Evolutionary conservation across 2,113 vertebrate genomes (phyloP).

Genomic region (Catharus fuscescens): DNA sequence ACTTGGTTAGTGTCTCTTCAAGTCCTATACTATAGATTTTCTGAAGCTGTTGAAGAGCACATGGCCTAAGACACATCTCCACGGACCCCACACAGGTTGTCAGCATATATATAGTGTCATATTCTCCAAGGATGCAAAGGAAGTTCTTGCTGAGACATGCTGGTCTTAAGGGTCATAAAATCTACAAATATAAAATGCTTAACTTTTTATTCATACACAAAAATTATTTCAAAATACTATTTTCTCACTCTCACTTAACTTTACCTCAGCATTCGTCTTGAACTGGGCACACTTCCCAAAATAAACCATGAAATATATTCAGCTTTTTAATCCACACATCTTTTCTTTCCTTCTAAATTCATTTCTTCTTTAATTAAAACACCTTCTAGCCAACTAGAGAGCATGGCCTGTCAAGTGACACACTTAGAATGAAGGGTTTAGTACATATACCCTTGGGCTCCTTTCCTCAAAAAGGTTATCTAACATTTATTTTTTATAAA

Average conservation of each 20-base stretch:
- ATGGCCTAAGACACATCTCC: background rate
- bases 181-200: background rate
- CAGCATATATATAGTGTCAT: background rate
- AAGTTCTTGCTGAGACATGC: background rate
- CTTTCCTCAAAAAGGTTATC: background rate
- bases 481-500: background rate
- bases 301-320: background rate
- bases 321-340: background rate
- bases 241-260: background rate
- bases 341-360: background rate
- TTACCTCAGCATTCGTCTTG: background rate
- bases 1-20: background rate
- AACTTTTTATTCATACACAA: background rate
- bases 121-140: background rate
- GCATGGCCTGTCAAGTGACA: background rate
- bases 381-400: background rate
- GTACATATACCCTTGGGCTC: background rate
- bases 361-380: background rate
- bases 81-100: rapidly evolving
- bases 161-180: background rate
- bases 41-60: background rate
- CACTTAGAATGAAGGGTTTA: background rate
- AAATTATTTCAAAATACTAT: background rate
- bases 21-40: background rate
- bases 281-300: background rate